Conservation (phyloP, 2,113 vertebrate genomes). For the Bettongia penicillata region DNA sequence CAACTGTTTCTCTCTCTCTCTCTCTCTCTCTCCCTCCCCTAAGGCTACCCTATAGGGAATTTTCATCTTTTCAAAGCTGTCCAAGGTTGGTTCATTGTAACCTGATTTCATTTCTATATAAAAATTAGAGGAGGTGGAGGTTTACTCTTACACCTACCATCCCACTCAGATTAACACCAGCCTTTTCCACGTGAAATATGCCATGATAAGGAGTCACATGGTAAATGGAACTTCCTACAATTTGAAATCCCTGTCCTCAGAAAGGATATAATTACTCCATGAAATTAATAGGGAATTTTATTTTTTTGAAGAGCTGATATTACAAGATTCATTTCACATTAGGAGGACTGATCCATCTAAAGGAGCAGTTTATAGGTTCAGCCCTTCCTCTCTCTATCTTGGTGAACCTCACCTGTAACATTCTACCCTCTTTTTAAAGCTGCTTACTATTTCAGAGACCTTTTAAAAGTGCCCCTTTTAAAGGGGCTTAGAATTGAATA, state of each 20-base stretch:
- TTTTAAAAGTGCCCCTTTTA: background rate
- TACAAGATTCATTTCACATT: background rate
- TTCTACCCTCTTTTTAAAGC: background rate
- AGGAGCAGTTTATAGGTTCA: background rate
- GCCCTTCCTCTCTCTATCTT: background rate
- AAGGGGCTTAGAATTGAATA: background rate
- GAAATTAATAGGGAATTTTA: background rate
- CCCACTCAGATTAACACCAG: background rate
- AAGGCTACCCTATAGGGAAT: background rate
- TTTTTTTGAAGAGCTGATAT: background rate
- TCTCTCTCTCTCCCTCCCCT: background rate
- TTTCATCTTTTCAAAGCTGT: background rate
- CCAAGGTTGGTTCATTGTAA: background rate
- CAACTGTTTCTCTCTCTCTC: no score
- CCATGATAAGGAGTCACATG: background rate
- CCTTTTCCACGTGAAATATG: background rate
- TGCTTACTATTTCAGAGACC: background rate
- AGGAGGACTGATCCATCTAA: background rate
- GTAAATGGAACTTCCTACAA: background rate
- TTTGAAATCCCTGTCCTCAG: background rate
- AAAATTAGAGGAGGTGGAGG: background rate
- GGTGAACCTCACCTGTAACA: background rate
- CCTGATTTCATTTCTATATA: background rate
- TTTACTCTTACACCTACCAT: background rate
- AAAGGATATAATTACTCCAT: background rate